Conservation (phyloP, 2,888 invertebrate genomes). For the Drosophila austrosaltans region DNA sequence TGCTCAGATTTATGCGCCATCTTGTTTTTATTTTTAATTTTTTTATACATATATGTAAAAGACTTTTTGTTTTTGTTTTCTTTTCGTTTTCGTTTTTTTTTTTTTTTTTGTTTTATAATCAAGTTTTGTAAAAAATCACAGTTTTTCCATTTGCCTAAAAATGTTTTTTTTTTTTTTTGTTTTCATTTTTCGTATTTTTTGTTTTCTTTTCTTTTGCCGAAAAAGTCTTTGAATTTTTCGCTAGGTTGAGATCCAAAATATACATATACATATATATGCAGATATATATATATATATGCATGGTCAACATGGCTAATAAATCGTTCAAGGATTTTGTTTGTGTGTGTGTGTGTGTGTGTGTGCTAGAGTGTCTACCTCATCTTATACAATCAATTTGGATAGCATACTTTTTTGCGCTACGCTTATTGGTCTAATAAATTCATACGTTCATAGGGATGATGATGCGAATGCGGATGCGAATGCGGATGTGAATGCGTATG, state of each 20-base stretch:
- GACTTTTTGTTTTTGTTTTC: slow-evolving; percentile 21
- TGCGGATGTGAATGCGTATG: slow-evolving; percentile 48
- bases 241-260: slow-evolving; percentile 50
- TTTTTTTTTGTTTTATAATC: slow-evolving; percentile 63
- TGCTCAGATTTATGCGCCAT: slow-evolving; percentile 17
- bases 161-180: slow-evolving; percentile 37
- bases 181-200: slow-evolving; percentile 24
- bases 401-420: slow-evolving; percentile 56
- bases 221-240: slow-evolving; percentile 66
- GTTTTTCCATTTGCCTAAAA: slow-evolving; percentile 81
- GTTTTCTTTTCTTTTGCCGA: slow-evolving; percentile 51
- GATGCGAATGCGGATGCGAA: slow-evolving; percentile 51
- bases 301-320: slow-evolving; percentile 12
- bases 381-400: slow-evolving; percentile 6
- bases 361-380: slow-evolving; percentile 5
- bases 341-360: slow-evolving; percentile 26
- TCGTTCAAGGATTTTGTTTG: slow-evolving; percentile 12
- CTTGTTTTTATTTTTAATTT: neutral
- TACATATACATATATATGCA: slow-evolving; percentile 21
- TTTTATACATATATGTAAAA: slow-evolving; percentile 38
- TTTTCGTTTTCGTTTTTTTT: neutral
- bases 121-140: slow-evolving; percentile 80
- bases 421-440: slow-evolving; percentile 81
- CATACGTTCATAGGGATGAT: slow-evolving; percentile 77
- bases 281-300: slow-evolving; percentile 10